Evolutionary conservation across 2,113 vertebrate species (phyloP), one percentile per base, ranked within the genome.

Genomic region (Budorcas taxicolor): DNA sequence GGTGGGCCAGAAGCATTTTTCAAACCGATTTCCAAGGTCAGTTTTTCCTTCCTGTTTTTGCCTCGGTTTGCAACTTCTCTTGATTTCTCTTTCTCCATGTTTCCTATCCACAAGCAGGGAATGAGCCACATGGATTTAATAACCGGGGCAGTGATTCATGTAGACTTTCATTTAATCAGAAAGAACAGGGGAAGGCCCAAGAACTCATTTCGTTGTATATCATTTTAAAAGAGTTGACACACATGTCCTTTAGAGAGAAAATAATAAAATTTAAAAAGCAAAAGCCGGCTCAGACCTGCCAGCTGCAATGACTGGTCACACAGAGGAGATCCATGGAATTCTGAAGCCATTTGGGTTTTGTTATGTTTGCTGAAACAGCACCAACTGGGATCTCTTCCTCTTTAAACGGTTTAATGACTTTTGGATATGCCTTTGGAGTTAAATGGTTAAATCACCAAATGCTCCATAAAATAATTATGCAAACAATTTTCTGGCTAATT

Each of bases 401-500:
- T 89, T 90, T 97, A 96, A 98, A 98, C 15, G 74, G 97, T 98
- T 98, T 98, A 99, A 98, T 99, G 97, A 98, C 98, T 98, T 98
- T 96, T 98, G 98, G 98, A 98, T 98, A 98, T 98, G 97, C 57
- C 97, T 98, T 98, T 97, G 98, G 87, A 99, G 97, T 96, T 98
- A 98, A 97, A 98, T 94, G 97, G 96, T 98, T 98, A 98, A 98
- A 98, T 98, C 97, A 97, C 98, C 98, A 98, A 99, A 98, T 98
- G 98, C 94, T 98, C 98, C 97, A 98, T 98, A 98, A 99, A 99
- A 98, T 98, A 99, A 99, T 98, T 98, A 98, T 95, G 96, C 98
- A 98, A 98, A 98, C 98, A 98, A 97, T 99, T 98, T 99, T 97
- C 98, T 98, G 97, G 98, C 98, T 99, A 99, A 99, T 99, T 97